Base-by-base conservation (phyloP, 2,888 invertebrate species). In the Pristionchus entomophagus region DNA sequence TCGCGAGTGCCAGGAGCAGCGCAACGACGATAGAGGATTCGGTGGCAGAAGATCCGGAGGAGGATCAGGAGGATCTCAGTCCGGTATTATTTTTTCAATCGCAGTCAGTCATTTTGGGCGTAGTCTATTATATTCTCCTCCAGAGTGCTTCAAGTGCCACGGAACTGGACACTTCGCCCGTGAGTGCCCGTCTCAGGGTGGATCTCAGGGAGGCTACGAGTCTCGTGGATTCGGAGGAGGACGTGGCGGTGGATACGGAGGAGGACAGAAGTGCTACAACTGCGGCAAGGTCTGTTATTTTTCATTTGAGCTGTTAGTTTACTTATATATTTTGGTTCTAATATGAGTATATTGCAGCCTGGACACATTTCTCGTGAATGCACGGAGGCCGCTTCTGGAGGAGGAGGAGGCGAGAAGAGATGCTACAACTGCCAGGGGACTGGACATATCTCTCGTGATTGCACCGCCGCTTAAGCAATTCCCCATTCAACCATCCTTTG, bases 381-480 rank as follows among this genome's bases (percentile, higher is more conserved):
- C 88, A 88, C 87, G 49, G 91, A 91, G 80, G 86, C 86, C 49
- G 90, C 88, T 82, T 88, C 88, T 29, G 89, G 86, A 38, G 32
- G 29, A 38, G 89, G 87, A 35, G 17, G 4, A 5, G 17, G 17
- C 29, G 87, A 88, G 86, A 90, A 97, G 94, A 96, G 96, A 93
- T 97, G 97, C 95, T 97, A 97, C 96, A 97, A 96, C 95, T 97
- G 97, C 95, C 88, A 88, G 49, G 51, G 88, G 62, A 87, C 86
- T 38, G 91, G 91, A 38, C 91, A 92, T 88, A 90, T 92, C 86
- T 90, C 91, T 53, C 90, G 91, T 62, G 91, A 92, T 29, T 92
- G 91, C 88, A 89, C 90, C 56, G 82, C 82, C 14, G 82, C 56
- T 59, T 80, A 49, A 80, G 26, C 78, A 29, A 51, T 51, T 51